phyloP scores from a whole-genome alignment of 2,113 vertebrate species.

The Myiagra hebetior region DNA sequence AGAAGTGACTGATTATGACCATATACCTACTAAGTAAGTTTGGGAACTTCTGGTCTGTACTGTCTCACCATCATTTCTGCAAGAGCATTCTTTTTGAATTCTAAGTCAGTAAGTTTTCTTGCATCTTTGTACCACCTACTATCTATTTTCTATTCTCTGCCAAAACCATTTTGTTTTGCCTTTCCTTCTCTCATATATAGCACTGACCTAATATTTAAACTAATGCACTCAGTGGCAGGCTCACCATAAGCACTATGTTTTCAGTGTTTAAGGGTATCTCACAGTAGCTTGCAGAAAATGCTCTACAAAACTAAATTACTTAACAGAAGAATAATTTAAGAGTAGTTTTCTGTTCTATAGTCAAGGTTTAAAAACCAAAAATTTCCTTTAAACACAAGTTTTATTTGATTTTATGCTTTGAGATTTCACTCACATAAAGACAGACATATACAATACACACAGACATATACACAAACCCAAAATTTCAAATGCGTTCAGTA shows the following conservation, averaged over 20 bases:
- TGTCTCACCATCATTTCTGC: background rate
- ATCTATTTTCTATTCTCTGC: background rate
- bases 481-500: background rate
- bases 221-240: background rate
- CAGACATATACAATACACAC: background rate
- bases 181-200: background rate
- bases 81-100: background rate
- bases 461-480: background rate
- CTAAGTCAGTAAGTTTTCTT: background rate
- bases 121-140: background rate
- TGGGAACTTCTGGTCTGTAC: background rate
- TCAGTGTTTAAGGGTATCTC: background rate
- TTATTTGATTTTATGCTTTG: background rate
- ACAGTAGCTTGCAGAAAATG: background rate
- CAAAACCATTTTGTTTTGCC: background rate
- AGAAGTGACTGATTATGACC: background rate
- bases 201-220: background rate
- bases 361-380: background rate
- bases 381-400: background rate
- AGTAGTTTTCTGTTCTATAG: background rate
- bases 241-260: background rate
- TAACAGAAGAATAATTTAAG: background rate
- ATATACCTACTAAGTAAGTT: background rate
- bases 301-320: background rate
- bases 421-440: background rate